Base-by-base conservation (phyloP, 2,797 vertebrate genomes). In the Otolemur crassicaudatus region DNA sequence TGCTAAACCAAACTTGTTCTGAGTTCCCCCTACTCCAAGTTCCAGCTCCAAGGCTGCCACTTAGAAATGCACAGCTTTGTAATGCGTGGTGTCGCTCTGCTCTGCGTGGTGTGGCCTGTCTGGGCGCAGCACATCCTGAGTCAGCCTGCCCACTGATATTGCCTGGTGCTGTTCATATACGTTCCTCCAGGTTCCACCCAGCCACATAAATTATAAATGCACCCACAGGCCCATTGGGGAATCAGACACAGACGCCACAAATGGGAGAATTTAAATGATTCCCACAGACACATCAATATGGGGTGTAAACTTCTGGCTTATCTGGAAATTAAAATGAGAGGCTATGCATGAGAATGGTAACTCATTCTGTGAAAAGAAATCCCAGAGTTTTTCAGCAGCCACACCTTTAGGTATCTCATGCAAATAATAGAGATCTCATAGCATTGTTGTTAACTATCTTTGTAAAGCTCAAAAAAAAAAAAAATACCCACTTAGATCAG, bases 401-500 rank as follows among this genome's bases (percentile, higher is more conserved):
- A 43, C 61, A 37, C 81, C 87, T 94, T 90, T 92, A 56, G 40
- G 25, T 70, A 61, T 34, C 70, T 56, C 61, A 65, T 31, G 73
- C 6, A 7, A 7, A 9, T 53, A 40, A 80, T 1, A 82, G 49
- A 65, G 3, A 82, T 4, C 31, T 73, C 14, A 12, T 0, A 53
- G 29, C 23, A 60, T 72, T 82, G 88, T 82, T 81, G n/a, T 73
- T 56, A 92, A 95, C 16, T 31, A 40, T 60, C 60, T 43, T 5
- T 70, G 37, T 72, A 61, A 82, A 58, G 11, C 9, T 56, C 58
- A 63, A 83, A 80, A 85, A 46, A 46, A 67, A 49, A 49, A 53
- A 53, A 53, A 53, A 53, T 49, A 7, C 10, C 60, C 22, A 43
- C 16, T 67, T 20, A 87, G 37, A 40, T 83, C 16, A 14, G 27